A percentile compares a stretch with the other conserved stretches of the same genome.
Conservation (phyloP, 2,888 invertebrate species). For the Pachycephus smyrnensis region DNA sequence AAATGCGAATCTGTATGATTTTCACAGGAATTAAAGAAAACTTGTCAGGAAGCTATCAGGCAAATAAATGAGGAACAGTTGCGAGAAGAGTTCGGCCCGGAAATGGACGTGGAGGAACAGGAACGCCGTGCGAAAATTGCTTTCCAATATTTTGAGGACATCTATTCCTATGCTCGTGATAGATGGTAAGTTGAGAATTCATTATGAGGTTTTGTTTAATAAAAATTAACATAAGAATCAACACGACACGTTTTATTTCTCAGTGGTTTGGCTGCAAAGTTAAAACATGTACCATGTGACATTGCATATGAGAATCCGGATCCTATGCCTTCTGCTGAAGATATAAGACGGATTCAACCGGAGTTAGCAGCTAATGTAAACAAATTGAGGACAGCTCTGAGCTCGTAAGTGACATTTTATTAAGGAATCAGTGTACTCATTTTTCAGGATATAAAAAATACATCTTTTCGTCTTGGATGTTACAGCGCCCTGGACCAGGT, state of each 20-base stretch:
- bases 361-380: conserved; percentile 49
- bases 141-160: conserved; percentile 51
- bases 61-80: conserved; percentile 38
- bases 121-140: conserved; percentile 45
- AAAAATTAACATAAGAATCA: neutral
- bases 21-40: conserved; percentile 42
- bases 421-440: neutral
- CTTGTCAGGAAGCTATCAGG: conserved; percentile 35
- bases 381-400: conserved; percentile 43
- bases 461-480: conserved; percentile 19
- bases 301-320: conserved; percentile 42
- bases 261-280: conserved; percentile 49
- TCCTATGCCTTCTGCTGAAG: conserved; percentile 30
- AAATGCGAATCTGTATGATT: neutral
- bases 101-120: conserved; percentile 32
- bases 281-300: conserved; percentile 43
- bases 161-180: conserved; percentile 54
- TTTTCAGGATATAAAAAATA: neutral
- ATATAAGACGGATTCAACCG: conserved; percentile 41
- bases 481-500: conserved; percentile 49
- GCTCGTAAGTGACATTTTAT: conserved; percentile 39
- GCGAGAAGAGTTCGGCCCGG: conserved; percentile 37
- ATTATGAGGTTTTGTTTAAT: neutral
- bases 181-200: conserved; percentile 42
- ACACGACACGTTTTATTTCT: conserved; percentile 7